A percentile compares a stretch with the other conserved stretches of the same genome.
phyloP scores from a whole-genome alignment of 1,140 invertebrate genomes.

The Halotydeus destructor region DNA sequence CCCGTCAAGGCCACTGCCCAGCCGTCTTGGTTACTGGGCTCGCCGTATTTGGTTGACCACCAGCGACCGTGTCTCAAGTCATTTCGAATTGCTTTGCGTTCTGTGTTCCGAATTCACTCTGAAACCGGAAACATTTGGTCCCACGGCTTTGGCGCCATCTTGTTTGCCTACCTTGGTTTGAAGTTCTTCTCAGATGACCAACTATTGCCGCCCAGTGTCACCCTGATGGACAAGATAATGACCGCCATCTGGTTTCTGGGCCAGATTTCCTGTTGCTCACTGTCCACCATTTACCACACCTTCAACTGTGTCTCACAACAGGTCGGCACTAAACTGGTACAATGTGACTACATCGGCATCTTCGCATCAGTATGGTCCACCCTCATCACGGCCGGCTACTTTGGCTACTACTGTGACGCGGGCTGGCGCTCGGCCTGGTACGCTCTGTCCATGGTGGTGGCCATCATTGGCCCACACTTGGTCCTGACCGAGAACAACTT shows the following conservation, averaged over 20 bases:
- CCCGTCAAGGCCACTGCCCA: too few relatives aligned
- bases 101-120: constrained; percentile 15
- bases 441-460: too few relatives aligned
- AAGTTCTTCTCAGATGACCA: not conserved
- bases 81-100: constrained; percentile 12
- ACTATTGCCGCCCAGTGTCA: constrained; percentile 36
- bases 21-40: too few relatives aligned
- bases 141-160: constrained; percentile 10
- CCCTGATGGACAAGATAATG: constrained; percentile 62
- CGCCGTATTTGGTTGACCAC: constrained; percentile 10
- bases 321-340: too few relatives aligned
- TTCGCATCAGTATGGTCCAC: too few relatives aligned
- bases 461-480: too few relatives aligned
- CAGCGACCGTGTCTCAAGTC: constrained; percentile 15
- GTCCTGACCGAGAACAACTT: too few relatives aligned
- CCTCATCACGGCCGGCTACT: too few relatives aligned
- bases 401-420: too few relatives aligned
- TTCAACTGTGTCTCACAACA: constrained; percentile 83
- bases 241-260: constrained; percentile 79
- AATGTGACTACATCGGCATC: too few relatives aligned
- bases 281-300: constrained; percentile 92
- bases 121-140: constrained; percentile 18
- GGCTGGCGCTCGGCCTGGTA: too few relatives aligned
- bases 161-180: not conserved
- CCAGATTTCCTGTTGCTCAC: constrained; percentile 85